A percentile compares a stretch with the other conserved stretches of the same genome.
Conservation (phyloP, 2,888 invertebrate species). For the Melipona bicolor region DNA sequence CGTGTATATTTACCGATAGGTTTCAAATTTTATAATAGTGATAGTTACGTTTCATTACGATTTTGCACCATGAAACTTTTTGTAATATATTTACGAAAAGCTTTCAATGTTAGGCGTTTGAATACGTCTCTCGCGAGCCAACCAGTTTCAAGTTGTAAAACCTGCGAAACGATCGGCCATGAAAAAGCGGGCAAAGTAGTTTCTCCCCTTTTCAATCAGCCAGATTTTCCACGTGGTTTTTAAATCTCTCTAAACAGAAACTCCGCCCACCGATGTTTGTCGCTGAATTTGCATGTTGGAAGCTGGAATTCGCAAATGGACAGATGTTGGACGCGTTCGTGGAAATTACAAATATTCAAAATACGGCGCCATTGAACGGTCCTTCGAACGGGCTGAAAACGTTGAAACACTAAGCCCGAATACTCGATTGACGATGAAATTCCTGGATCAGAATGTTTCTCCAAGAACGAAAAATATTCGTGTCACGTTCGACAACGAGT, state of each 20-base stretch:
- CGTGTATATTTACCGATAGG: too few species aligned
- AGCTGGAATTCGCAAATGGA: neutral
- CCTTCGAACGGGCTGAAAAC: neutral
- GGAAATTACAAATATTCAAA: conserved; percentile 10
- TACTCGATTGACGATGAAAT: neutral
- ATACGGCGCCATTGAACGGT: neutral
- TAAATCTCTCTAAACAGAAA: neutral
- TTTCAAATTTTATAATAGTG: too few species aligned
- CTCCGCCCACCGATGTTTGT: neutral
- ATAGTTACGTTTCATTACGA: too few species aligned
- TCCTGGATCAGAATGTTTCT: neutral
- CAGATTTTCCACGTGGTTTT: neutral
- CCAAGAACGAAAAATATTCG: neutral
- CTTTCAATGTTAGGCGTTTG: neutral
- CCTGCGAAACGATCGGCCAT: neutral
- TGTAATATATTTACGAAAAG: neutral
- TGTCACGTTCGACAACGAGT: neutral
- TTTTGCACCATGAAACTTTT: neutral
- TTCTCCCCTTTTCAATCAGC: neutral
- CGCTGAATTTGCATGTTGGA: conserved; percentile 11
- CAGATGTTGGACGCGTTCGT: neutral
- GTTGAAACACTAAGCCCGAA: neutral
- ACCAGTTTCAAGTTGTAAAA: neutral
- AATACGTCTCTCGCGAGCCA: neutral
- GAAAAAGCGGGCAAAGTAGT: neutral